A percentile compares a stretch with the other conserved stretches of the same genome.
Evolutionary conservation across 2,113 vertebrate species (phyloP).

Genomic region (Meleagris gallopavo): DNA sequence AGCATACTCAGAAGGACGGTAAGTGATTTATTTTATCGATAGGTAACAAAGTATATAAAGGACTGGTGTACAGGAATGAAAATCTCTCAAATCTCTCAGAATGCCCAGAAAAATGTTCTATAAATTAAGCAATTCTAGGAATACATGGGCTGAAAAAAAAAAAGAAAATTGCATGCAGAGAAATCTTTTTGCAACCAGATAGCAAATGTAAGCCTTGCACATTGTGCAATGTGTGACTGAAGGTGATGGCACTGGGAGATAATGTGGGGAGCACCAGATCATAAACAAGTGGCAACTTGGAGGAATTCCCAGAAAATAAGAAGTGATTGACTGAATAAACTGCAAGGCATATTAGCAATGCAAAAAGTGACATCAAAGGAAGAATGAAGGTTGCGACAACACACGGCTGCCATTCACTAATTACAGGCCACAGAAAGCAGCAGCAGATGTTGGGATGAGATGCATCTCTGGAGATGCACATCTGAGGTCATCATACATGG

Average conservation of each 20-base stretch:
- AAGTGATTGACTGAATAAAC: neutral
- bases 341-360: neutral
- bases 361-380: neutral
- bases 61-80: neutral
- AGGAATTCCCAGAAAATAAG: neutral
- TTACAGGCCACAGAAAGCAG: neutral
- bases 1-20: neutral
- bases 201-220: neutral
- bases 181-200: neutral
- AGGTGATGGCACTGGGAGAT: neutral
- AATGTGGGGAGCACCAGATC: neutral
- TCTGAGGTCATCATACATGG: rapidly evolving
- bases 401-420: neutral
- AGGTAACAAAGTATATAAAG: neutral
- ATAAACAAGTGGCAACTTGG: neutral
- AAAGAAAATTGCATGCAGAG: neutral
- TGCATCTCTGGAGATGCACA: neutral
- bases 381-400: neutral
- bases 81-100: neutral
- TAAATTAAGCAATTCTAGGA: neutral
- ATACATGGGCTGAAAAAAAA: neutral
- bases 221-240: rapidly evolving
- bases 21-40: neutral
- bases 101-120: neutral
- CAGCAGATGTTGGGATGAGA: neutral